Base-by-base conservation (phyloP, 2,888 invertebrate species). In the Hyposoter dolosus region DNA sequence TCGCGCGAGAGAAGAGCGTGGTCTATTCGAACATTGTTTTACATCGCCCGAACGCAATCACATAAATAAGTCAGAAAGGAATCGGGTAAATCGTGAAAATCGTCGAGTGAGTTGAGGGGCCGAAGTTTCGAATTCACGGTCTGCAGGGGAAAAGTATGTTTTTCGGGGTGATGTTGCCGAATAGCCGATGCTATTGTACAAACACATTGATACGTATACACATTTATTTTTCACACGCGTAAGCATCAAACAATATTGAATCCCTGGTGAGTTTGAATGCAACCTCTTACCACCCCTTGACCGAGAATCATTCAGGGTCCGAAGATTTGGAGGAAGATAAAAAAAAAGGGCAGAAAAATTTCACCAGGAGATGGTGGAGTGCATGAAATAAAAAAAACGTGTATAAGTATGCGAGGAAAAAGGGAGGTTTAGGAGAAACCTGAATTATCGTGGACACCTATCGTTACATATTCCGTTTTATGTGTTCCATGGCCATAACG, bases 401-500 rank as follows among this genome's bases (percentile, higher is more conserved):
- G 79, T 40, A 56, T 60, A 72, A 79, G 75, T 69, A 75, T 23
- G 72, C 77, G 82, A 65, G 82, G 66, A 87, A 87, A 82, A 69
- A 76, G 88, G 83, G 69, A 82, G 77, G 68, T 83, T 84, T 83
- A 66, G 78, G 60, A 88, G 88, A 89, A 90, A 90, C 90, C 90
- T 92, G 92, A 93, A 93, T 93, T 93, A 93, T 93, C 92, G 90
- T 89, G 84, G 60, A 60, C 28, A 35, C 90, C 72, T 65, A 81
- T 94, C 93, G 92, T 94, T 93, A 92, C 92, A 92, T 94, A 94
- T 94, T 94, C 93, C 92, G 92, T 93, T 93, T 94, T 93, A 93
- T 93, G 92, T 91, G 91, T 90, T 89, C 89, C 90, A 84, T 86
- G 90, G 82, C 92, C 90, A 92, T 92, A 93, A 93, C 88, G 89